phyloP scores from a whole-genome alignment of 1,140 invertebrate species.

The Ylistrum balloti region DNA sequence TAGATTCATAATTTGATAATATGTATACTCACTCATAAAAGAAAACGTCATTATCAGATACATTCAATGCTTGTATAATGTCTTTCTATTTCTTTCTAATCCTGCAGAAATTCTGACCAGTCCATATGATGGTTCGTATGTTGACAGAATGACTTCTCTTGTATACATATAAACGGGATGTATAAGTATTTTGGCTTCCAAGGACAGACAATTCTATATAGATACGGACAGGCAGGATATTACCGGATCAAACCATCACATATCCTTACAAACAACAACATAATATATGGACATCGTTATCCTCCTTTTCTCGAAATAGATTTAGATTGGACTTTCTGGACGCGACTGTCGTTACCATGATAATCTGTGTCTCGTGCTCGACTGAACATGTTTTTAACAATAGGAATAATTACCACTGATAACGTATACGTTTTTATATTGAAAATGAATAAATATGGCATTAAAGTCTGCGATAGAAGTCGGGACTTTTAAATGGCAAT shows the following conservation, averaged over 20 bases:
- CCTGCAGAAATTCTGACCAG: too few relatives aligned
- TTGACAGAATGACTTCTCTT: background rate
- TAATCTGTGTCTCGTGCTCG: slow-evolving; percentile 21
- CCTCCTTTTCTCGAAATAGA: slow-evolving; percentile 10
- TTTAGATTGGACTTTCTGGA: background rate
- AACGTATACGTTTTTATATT: background rate
- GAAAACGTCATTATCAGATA: background rate
- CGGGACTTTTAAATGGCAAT: slow-evolving; percentile 33
- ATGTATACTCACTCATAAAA: too few relatives aligned
- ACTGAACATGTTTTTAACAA: slow-evolving; percentile 40
- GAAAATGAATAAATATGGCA: slow-evolving; percentile 23
- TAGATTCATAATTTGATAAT: too few relatives aligned
- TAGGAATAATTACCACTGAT: slow-evolving; percentile 34
- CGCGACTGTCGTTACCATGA: slow-evolving; percentile 1
- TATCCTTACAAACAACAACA: background rate
- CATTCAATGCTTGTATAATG: background rate
- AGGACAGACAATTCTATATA: background rate
- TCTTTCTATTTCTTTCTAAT: too few relatives aligned
- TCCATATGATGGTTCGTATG: background rate
- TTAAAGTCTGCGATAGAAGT: slow-evolving; percentile 20
- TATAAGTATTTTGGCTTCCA: background rate
- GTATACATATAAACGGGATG: background rate
- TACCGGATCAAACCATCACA: slow-evolving; percentile 12
- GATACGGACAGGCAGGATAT: slow-evolving; percentile 25
- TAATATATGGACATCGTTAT: slow-evolving; percentile 21